phyloP scores from a whole-genome alignment of 2,113 vertebrate genomes.

The Syrrhaptes paradoxus region DNA sequence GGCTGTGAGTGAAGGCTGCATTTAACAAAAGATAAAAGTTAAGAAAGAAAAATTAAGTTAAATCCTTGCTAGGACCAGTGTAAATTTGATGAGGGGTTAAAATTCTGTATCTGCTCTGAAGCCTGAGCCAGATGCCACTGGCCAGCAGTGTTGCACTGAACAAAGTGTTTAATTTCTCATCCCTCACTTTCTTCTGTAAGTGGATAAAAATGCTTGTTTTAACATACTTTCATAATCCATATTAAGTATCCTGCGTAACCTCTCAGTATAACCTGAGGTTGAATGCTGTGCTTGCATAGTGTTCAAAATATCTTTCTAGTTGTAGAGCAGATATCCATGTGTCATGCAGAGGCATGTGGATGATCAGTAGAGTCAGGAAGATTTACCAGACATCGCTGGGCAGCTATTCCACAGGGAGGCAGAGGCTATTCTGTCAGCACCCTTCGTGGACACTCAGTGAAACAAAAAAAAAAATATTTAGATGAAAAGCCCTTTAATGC shows the following conservation, averaged over 20 bases:
- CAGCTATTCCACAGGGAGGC: background rate
- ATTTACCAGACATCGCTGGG: background rate
- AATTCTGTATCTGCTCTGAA: background rate
- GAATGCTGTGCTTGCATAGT: background rate
- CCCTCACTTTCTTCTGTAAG: background rate
- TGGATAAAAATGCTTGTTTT: background rate
- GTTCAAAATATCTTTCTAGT: background rate
- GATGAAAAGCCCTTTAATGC: conserved; percentile 8
- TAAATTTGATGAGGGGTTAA: background rate
- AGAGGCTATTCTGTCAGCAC: background rate
- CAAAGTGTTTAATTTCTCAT: background rate
- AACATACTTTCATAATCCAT: background rate
- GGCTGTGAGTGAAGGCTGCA: background rate
- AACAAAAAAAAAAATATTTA: conserved; percentile 7
- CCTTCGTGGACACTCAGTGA: background rate
- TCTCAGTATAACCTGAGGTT: background rate
- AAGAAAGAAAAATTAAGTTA: background rate
- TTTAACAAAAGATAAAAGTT: background rate
- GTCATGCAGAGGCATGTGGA: accelerated
- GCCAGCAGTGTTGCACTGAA: background rate
- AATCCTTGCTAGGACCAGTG: background rate
- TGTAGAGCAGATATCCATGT: accelerated
- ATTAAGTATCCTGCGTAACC: background rate
- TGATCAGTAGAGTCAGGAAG: background rate
- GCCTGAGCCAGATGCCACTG: background rate